phyloP scores from a whole-genome alignment of 2,113 vertebrate species.

The Psittacara wagleri region DNA sequence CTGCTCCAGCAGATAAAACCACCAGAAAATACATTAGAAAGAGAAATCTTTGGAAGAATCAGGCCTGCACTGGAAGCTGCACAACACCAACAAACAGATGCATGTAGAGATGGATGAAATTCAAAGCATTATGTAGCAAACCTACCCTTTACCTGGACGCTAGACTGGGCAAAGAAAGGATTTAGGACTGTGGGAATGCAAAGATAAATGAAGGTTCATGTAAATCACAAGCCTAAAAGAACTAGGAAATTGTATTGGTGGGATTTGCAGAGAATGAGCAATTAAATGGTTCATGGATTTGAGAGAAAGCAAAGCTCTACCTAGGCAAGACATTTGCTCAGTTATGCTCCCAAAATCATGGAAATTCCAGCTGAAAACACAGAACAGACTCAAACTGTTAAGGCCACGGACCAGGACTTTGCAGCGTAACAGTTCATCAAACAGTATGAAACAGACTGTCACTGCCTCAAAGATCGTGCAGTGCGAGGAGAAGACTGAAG shows the following conservation, averaged over 20 bases:
- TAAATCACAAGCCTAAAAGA: slow-evolving; percentile 15
- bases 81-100: neutral
- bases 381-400: neutral
- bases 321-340: neutral
- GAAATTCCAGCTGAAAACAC: neutral
- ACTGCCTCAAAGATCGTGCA: neutral
- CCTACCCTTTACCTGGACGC: neutral
- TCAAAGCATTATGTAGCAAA: neutral
- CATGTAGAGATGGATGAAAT: neutral
- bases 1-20: neutral
- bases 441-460: neutral
- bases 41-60: neutral
- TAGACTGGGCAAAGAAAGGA: slow-evolving; percentile 7
- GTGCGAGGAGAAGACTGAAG: neutral
- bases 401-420: neutral
- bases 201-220: neutral
- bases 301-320: neutral
- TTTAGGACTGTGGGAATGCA: neutral
- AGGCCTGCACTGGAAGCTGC: neutral
- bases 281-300: neutral
- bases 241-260: neutral
- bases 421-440: neutral
- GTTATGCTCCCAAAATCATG: neutral
- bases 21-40: slow-evolving; percentile 13
- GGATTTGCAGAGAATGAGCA: neutral